Base-by-base conservation (phyloP, 1,140 invertebrate genomes). In the Bombus balteatus region DNA sequence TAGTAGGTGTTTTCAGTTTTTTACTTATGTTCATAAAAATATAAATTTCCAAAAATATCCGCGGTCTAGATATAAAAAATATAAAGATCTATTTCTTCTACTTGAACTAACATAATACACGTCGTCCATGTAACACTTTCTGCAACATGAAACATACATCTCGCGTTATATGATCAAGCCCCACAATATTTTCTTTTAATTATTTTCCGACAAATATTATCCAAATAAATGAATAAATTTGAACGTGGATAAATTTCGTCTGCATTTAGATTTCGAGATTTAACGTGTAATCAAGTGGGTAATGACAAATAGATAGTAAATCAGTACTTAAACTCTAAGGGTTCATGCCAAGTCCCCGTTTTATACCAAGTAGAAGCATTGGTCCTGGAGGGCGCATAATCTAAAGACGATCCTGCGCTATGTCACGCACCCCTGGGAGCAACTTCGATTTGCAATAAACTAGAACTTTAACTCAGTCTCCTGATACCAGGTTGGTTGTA, bases 381-480 rank as follows among this genome's bases (percentile, higher is more conserved):
- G 75, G 25, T 78, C 75, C 75, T 43, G 37, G 59, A 41, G 75
- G 75, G 75, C 59, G 75, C 9, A 65, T 78, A 78, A 78, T 43
- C 75, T 65, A 41, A 78, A 65, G 75, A 65, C 75, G 59, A 78
- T 43, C 59, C 59, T 1, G 39, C 59, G 37, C 59, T 62, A 65
- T 53, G 59, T 78, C 75, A 65, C 59, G 37, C 57, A n/a, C 75
- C 59, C 75, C 6, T 22, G 75, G 75, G 59, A 78, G 28, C 28
- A 32, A 43, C 37, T 41, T 78, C 75, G 75, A 41, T n/a, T 41
- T 65, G 75, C 75, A 78, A 78, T 78, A 78, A 78, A 78, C 75
- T 77, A 77, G 75, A 62, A 77, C 47, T 65, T 37, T 65, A 78
- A 78, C 39, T 78, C 75, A 25, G 75, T 78, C 75, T 78, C 75